Conservation (phyloP, 92 coral and sea anemone species). For the Umimayanthus chanpuru region DNA sequence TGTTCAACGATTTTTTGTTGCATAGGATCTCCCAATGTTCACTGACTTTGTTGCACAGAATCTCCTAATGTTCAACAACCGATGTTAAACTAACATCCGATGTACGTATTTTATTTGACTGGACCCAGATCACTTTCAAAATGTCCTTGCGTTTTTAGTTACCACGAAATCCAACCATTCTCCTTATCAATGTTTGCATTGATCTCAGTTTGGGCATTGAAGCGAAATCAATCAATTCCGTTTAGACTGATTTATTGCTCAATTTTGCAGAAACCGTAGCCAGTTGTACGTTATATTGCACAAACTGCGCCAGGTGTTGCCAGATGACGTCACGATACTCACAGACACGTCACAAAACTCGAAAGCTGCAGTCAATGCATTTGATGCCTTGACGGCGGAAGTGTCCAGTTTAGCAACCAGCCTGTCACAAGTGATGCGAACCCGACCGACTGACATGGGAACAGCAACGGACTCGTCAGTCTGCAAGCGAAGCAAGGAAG, state of each 20-base stretch:
- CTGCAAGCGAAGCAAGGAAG: slow-evolving; percentile 16
- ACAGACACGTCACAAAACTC: slow-evolving; percentile 34
- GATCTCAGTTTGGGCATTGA: neutral
- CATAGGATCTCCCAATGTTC: no score
- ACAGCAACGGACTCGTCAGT: neutral
- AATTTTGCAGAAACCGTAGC: slow-evolving; percentile 54
- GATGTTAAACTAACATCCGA: no score
- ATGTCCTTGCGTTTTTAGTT: no score
- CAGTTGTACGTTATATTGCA: slow-evolving; percentile 70
- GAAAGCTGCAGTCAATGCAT: neutral
- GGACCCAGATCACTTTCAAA: no score
- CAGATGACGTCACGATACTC: slow-evolving; percentile 70
- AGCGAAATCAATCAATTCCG: neutral
- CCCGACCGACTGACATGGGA: neutral
- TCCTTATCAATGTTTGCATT: neutral
- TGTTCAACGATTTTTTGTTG: no score
- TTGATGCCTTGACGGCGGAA: slow-evolving; percentile 45
- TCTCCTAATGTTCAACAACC: no score
- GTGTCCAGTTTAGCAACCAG: slow-evolving; percentile 42
- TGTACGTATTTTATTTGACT: no score
- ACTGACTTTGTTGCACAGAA: no score
- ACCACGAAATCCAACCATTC: neutral
- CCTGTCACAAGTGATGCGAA: slow-evolving; percentile 37
- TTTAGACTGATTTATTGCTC: neutral
- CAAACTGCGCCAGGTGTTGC: slow-evolving; percentile 65